These are phyloP conservation scores for Somateria mollissima DNA, from an alignment of 2,797 vertebrate species.

Conservation along the genomic window DNA sequence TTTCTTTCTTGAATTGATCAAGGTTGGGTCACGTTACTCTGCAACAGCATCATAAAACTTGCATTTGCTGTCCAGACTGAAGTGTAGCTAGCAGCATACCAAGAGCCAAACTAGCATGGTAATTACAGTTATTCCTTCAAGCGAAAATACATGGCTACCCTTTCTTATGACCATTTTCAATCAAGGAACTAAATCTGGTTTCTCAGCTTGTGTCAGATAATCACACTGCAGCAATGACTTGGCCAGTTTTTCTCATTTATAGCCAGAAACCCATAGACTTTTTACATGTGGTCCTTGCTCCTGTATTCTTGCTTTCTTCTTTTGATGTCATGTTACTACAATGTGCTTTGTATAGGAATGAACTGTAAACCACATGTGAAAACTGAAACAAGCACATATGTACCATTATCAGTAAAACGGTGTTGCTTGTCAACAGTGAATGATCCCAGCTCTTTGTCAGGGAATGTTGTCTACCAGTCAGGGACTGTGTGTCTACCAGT, in stretches of 20 bases:
- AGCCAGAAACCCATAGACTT: neutral
- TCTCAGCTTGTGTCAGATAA: neutral
- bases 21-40: neutral
- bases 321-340: neutral
- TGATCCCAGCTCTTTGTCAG: neutral
- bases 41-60: neutral
- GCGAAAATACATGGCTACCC: neutral
- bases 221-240: neutral
- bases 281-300: neutral
- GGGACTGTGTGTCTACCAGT: neutral
- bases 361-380: neutral
- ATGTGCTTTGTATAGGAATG: neutral
- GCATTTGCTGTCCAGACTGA: neutral
- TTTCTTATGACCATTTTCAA: neutral
- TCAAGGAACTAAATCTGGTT: neutral
- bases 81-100: neutral
- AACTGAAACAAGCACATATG: neutral
- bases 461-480: neutral
- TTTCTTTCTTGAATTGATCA: neutral
- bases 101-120: neutral
- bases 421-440: fast-evolving
- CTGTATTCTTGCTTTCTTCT: neutral
- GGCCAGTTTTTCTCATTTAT: neutral
- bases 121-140: neutral
- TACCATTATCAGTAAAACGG: neutral